Base-by-base conservation (phyloP, 2,113 vertebrate species). In the Fulmarus glacialis region DNA sequence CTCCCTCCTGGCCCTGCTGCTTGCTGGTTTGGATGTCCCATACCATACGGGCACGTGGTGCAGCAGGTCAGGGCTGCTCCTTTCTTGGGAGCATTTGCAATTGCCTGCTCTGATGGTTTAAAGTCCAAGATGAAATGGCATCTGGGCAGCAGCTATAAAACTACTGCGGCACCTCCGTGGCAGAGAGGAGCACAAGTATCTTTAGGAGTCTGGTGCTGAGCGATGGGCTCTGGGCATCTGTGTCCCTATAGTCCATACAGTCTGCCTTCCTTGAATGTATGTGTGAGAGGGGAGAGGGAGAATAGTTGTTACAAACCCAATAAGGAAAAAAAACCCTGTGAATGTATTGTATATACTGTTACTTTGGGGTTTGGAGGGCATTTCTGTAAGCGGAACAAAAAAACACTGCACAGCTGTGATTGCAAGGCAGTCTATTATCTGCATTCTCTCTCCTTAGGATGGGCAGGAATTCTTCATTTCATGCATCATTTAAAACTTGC, bases 401-500 rank as follows among this genome's bases (percentile, higher is more conserved):
- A 97, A 93, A 72, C 94, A 89, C 85, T 89, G 89, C 96, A 96
- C 92, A 98, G 96, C 95, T 97, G 95, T 95, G 96, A 97, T 78
- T 96, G 97, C 95, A 94, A 97, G 91, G 77, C 97, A 97, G 94
- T 97, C 97, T 97, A 95, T 97, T 97, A 97, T 96, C 93, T 97
- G 96, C 96, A 93, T 97, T 96, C 95, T 96, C 93, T 97, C 95
- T 96, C 89, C 92, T 96, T 96, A 92, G 96, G 96, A 96, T 88
- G 94, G 95, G 95, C 94, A 96, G 92, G 94, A 96, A 97, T 97
- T 97, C 95, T 98, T 98, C 96, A 98, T 97, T 98, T 97, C 97
- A 97, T 98, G 97, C 97, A 96, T 97, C 97, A 97, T 97, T 97
- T 97, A 97, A 92, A 98, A 98, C 97, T 97, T 97, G 96, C 97